Evolutionary conservation across 2,888 invertebrate species (phyloP), one percentile per base, ranked within the genome.

Genomic region (Octonoba sinensis): DNA sequence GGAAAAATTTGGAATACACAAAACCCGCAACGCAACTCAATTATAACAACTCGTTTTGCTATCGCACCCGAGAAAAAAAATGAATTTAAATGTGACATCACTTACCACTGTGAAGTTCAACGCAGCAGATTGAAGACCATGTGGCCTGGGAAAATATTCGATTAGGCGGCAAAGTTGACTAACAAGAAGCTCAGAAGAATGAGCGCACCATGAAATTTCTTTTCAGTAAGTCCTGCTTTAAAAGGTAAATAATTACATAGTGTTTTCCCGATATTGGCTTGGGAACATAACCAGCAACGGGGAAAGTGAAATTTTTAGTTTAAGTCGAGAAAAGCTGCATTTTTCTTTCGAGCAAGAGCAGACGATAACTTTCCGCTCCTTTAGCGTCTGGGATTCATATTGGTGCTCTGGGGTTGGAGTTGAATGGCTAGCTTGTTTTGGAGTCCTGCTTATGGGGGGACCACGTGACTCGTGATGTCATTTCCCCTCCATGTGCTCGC

Each of bases 381-480:
- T n/a, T 36, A 36, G 36, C 24, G 36, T 69, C 60, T 57, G 66
- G 18, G 49, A 51, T 47, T 73, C 76, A 24, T 11, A 16, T 15
- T n/a, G 4, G 16, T 46, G 49, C 18, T 24, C 16, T 49, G 49
- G 24, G 65, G 16, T 24, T 18, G 49, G 24, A 65, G 65, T 65
- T 65, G 65, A 65, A 65, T 65, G 24, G 65, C 44, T 16, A 65
- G 65, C 65, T 71, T 71, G 77, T 77, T 77, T 70, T 77, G 77
- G 70, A 71, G 77, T 77, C 77, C 77, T 71, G 70, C 77, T 70
- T 64, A 36, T 70, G 56, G n/a, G 51, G 44, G 12, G 57, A 36
- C 49, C 77, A 77, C 71, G 77, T 77, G 77, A 77, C 57, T 18
- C 18, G 16, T 77, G 77, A 77, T 65, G 77, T 77, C 77, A 77